phyloP scores from a whole-genome alignment of 53 echinoderm and acorn worm genomes.

The Mesocentrotus franciscanus region DNA sequence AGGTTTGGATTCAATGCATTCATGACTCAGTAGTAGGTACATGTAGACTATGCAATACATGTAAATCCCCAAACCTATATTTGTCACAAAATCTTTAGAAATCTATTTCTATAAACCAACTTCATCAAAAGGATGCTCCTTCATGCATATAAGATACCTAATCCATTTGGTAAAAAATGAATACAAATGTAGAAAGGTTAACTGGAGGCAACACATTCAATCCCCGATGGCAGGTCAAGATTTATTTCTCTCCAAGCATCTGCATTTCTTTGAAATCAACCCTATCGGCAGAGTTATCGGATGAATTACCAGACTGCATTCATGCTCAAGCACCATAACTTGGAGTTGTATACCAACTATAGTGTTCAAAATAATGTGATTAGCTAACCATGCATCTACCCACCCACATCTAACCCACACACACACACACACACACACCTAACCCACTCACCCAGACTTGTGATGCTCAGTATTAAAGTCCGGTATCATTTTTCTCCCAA shows the following conservation, averaged over 20 bases:
- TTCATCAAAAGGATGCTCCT: background rate
- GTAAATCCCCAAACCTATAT: background rate
- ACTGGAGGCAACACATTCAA: background rate
- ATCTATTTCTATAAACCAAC: background rate
- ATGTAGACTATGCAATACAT: background rate
- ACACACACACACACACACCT: background rate
- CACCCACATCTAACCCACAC: too few relatives aligned
- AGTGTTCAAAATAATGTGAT: background rate
- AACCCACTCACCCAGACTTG: background rate
- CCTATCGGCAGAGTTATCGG: background rate
- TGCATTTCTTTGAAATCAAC: background rate
- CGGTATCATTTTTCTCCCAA: background rate
- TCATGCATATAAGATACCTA: background rate
- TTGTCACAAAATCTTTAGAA: background rate
- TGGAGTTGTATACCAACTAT: background rate
- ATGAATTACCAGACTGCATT: background rate
- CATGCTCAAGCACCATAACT: background rate
- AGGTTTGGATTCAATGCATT: too few relatives aligned
- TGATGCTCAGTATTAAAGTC: background rate
- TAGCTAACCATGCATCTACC: background rate
- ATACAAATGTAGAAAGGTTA: background rate
- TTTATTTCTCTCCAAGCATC: slow-evolving; percentile 19
- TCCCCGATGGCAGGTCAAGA: slow-evolving; percentile 2
- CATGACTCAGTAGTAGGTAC: background rate
- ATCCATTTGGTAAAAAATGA: background rate